These are phyloP conservation scores for Caenorhabditis angaria DNA, from an alignment of 2,888 invertebrate genomes.

Conservation along the genomic window DNA sequence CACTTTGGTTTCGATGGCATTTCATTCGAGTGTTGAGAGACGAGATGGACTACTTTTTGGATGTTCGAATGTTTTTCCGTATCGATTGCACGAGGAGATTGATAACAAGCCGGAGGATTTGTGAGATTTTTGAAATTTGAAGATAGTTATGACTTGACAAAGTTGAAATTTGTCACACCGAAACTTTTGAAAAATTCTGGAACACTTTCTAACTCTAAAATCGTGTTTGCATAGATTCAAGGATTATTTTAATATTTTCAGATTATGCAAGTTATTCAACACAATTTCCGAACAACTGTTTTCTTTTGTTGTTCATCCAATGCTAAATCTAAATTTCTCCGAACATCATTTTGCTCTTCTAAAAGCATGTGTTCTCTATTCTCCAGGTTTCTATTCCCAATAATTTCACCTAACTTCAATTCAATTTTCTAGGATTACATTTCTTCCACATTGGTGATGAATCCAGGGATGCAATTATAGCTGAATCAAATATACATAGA, in stretches of 20 bases:
- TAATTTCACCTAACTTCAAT: background rate
- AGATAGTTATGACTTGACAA: too few relatives aligned
- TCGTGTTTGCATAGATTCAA: too few relatives aligned
- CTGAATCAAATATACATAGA: conserved; percentile 35
- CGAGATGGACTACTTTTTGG: conserved; percentile 49
- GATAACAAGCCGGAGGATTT: too few relatives aligned
- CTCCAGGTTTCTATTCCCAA: conserved; percentile 26
- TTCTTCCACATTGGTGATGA: conserved; percentile 17
- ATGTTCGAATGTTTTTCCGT: conserved; percentile 48
- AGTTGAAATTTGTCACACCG: too few relatives aligned
- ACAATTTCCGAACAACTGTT: conserved; percentile 37
- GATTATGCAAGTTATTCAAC: conserved; percentile 21
- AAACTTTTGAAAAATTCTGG: too few relatives aligned
- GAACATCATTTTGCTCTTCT: conserved; percentile 44
- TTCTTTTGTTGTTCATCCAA: conserved; percentile 42
- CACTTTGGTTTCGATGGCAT: conserved; percentile 44
- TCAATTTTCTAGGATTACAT: conserved; percentile 20
- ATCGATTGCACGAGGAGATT: too few relatives aligned
- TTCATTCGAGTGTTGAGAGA: conserved; percentile 38
- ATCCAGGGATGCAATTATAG: conserved; percentile 29
- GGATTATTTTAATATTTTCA: too few relatives aligned
- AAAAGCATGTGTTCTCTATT: conserved; percentile 49
- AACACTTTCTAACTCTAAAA: too few relatives aligned
- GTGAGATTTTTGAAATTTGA: too few relatives aligned
- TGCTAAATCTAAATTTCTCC: conserved; percentile 40